Conservation (phyloP, 1,140 invertebrate species). For the Amphibalanus amphitrite region DNA sequence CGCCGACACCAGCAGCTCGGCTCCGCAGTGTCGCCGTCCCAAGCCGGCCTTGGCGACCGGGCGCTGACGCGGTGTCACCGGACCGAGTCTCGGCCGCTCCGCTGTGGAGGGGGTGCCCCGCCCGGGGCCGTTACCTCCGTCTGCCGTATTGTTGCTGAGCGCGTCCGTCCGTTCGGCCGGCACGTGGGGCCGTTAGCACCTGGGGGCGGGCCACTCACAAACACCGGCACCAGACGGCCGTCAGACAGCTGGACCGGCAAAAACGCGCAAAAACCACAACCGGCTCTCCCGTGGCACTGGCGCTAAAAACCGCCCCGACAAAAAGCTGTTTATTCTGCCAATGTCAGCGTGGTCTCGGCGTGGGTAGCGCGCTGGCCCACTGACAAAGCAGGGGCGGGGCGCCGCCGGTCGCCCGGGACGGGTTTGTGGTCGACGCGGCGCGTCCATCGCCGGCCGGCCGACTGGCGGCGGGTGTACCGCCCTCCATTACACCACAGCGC, state of each 20-base stretch:
- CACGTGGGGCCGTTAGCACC: neutral
- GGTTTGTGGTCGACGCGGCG: neutral
- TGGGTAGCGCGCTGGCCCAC: no score
- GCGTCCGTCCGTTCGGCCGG: no score
- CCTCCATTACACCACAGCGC: neutral
- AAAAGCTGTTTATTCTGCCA: neutral
- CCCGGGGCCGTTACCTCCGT: no score
- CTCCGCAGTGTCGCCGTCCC: no score
- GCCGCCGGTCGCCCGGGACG: neutral
- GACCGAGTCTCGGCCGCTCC: no score
- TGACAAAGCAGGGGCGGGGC: neutral
- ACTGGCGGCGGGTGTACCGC: neutral
- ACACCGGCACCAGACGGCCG: neutral
- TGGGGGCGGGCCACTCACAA: neutral
- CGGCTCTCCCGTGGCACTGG: neutral
- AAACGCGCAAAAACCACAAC: neutral
- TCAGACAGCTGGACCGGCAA: neutral
- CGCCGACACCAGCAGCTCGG: no score
- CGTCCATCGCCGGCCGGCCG: no score
- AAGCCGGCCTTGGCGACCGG: no score
- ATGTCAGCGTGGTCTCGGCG: neutral
- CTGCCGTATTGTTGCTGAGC: no score
- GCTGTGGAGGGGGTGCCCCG: no score
- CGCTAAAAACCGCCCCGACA: neutral
- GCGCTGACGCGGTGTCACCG: no score